A percentile compares a stretch with the other conserved stretches of the same genome.
These are phyloP conservation scores for Lanius ludovicianus DNA, from an alignment of 2,113 vertebrate species.

Conservation along the genomic window DNA sequence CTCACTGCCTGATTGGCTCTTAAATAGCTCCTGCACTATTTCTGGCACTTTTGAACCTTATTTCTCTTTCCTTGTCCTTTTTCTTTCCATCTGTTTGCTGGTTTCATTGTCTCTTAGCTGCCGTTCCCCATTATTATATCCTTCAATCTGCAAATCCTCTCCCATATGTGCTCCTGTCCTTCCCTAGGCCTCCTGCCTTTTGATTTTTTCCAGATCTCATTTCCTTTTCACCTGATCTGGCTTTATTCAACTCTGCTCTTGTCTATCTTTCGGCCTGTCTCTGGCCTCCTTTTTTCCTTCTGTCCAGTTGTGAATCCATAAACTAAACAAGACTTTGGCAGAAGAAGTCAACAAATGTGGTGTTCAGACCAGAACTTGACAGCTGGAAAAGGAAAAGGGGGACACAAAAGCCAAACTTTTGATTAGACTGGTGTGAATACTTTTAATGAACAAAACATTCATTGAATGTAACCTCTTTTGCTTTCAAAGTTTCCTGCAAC, in stretches of 20 bases:
- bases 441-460: constrained; percentile 41
- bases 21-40: constrained; percentile 5
- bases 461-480: background rate
- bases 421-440: constrained; percentile 31
- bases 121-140: constrained; percentile 18
- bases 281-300: constrained; percentile 32
- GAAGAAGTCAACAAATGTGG: constrained; percentile 55
- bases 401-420: constrained; percentile 38
- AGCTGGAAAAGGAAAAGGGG: constrained; percentile 20
- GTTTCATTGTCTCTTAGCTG: constrained; percentile 48
- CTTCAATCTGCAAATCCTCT: constrained; percentile 45
- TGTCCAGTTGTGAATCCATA: constrained; percentile 58
- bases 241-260: constrained; percentile 29
- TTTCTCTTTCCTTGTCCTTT: constrained; percentile 22
- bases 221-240: constrained; percentile 47
- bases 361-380: constrained; percentile 34
- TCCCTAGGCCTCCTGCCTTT: constrained; percentile 25
- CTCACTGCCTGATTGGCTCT: background rate
- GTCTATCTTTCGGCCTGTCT: constrained; percentile 34
- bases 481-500: background rate
- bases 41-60: constrained; percentile 36
- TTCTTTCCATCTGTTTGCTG: constrained; percentile 30
- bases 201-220: constrained; percentile 19
- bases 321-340: constrained; percentile 59
- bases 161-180: constrained; percentile 24